Evolutionary conservation across 2,888 invertebrate genomes (phyloP), one percentile per base, ranked within the genome.

Genomic region (Vanessa cardui): DNA sequence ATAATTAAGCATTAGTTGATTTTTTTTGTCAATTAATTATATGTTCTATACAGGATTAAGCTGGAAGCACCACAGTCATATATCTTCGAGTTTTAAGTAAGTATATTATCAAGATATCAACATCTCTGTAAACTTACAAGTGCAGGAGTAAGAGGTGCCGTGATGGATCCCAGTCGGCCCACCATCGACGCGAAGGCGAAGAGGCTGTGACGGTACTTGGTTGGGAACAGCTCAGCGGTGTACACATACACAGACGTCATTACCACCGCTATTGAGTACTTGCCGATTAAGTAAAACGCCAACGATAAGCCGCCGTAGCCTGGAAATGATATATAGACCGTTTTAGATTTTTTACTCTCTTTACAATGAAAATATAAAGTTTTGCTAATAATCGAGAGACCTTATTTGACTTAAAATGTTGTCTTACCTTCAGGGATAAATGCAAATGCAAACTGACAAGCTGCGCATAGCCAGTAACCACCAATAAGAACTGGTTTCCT

Each of bases 151-250:
- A 95, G 94, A 1, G 95, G 95, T 12, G 95, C 94, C 12, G 94
- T 88, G 84, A 95, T 95, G 44, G 95, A 95, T 1, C 95, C 95
- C 26, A 95, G 87, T 8, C 95, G 88, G 2, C 95, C 95, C 69
- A 95, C 90, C 94, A 95, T 95, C 3, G 95, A 95, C 71, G 95
- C 94, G 76, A 94, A 94, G 2, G 94, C 95, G 81, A 95, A 94
- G 72, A 95, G 86, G 44, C 94, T 94, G 81, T 95, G 95, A 20
- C 95, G 83, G 77, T 95, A 88, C 74, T 93, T 93, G 18, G 95
- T 95, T 18, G 95, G 95, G 82, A 94, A 95, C 78, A 95, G 87
- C 84, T 95, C 95, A 8, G 95, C 94, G 0, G 95, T 95, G 80
- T 95, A 94, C 73, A 95, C 93, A 82, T 95, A 95, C 69, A 94